Evolutionary conservation across 2,888 invertebrate species (phyloP), one percentile per base, ranked within the genome.

Genomic region (Congeria kusceri): DNA sequence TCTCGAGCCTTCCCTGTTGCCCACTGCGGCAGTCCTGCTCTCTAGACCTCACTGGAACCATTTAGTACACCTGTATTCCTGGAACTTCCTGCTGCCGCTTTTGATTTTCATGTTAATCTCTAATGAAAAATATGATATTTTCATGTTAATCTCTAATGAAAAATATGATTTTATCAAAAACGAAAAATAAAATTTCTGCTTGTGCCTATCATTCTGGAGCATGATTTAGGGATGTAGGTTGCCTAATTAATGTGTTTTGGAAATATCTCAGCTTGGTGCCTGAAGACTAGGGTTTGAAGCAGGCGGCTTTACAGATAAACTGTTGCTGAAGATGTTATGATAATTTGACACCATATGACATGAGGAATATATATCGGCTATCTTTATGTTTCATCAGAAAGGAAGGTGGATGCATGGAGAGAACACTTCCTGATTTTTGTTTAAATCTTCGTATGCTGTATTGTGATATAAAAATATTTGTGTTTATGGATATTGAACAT

Each of bases 91-190:
- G 39, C 39, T 39, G 39, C 4, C 11, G 39, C 39, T 39, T 39
- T 39, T 39, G 39, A 39, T 39, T 39, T 39, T 15, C 39, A 39
- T 39, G 39, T 39, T 39, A 39, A 39, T 39, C 39, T 39, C 39
- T 39, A 39, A 39, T 39, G 39, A 39, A 39, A 39, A 39, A 39
- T 39, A 39, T 39, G 39, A 39, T 39, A 39, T 39, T 39, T 39
- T 39, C 39, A 39, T 39, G 39, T 39, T 39, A 39, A 39, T 39
- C 39, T 39, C 53, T 72, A 64, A 80, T 80, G 80, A 80, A 80
- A 80, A 76, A 76, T 76, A 68, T 67, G 80, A 80, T 80, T 72
- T 66, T 73, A 80, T 80, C 80, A 68, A 58, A 39, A 65, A 68
- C 69, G 73, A 77, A 71, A 76, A 76, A 76, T 62, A 77, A 64